A percentile compares a stretch with the other conserved stretches of the same genome.
phyloP scores from a whole-genome alignment of 2,888 invertebrate genomes.

The Xanthia icteritia region DNA sequence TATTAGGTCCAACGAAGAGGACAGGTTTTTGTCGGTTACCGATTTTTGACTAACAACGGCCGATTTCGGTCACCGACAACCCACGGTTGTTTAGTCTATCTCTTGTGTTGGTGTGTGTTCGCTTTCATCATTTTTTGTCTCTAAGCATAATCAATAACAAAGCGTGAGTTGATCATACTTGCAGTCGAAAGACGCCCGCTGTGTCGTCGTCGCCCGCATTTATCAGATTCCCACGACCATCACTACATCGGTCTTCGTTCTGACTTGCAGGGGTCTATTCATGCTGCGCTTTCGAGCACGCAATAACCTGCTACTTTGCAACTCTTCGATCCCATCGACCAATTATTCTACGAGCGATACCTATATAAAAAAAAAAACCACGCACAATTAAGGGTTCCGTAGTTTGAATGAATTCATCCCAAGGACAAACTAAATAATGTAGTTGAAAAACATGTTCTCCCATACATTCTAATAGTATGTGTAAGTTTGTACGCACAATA shows the following conservation, averaged over 20 bases:
- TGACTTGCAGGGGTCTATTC: background rate
- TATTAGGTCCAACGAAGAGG: background rate
- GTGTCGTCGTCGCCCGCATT: too few relatives aligned
- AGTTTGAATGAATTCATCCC: too few relatives aligned
- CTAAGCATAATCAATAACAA: background rate
- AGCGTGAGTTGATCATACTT: background rate
- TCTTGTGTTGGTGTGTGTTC: background rate
- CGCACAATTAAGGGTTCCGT: too few relatives aligned
- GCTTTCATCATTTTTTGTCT: background rate
- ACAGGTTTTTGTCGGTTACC: too few relatives aligned
- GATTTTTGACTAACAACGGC: background rate
- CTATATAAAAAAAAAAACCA: background rate
- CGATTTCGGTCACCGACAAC: background rate
- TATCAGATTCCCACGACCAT: background rate
- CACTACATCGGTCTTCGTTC: background rate
- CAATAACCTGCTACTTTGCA: background rate
- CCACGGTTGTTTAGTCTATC: background rate
- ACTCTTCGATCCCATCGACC: background rate
- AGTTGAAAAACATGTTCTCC: too few relatives aligned
- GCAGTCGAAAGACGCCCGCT: background rate
- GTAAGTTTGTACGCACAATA: too few relatives aligned
- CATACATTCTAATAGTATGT: too few relatives aligned
- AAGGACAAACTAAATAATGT: background rate
- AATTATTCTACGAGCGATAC: background rate
- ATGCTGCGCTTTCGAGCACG: background rate